Conservation (phyloP, 2,113 vertebrate genomes). For the Nothoprocta pentlandii region DNA sequence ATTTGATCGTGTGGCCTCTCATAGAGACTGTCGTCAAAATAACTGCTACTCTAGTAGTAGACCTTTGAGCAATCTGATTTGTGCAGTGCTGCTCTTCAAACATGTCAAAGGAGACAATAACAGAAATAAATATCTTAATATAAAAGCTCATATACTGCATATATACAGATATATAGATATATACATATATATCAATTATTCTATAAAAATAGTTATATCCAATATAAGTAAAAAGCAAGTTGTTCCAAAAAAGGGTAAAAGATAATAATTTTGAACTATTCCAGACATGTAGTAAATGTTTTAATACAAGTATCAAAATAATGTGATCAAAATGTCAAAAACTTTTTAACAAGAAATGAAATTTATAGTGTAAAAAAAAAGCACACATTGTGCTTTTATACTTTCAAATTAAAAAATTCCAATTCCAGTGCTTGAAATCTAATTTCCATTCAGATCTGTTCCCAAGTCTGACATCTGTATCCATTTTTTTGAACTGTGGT, state of each 20-base stretch:
- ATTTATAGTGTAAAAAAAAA: not conserved
- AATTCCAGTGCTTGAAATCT: not conserved
- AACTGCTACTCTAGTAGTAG: not conserved
- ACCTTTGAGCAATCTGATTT: not conserved
- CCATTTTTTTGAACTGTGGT: not conserved
- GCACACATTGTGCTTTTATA: not conserved
- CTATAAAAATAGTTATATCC: not conserved
- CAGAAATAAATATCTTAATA: not conserved
- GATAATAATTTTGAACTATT: not conserved
- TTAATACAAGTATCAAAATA: not conserved
- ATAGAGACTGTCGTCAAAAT: not conserved
- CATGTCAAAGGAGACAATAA: not conserved
- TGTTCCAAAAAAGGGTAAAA: not conserved
- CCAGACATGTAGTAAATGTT: not conserved
- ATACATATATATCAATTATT: not conserved
- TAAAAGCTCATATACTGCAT: accelerated
- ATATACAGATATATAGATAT: not conserved
- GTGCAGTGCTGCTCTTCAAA: not conserved
- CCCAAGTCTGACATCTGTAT: not conserved
- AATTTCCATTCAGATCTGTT: conserved; percentile 8
- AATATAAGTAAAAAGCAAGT: not conserved
- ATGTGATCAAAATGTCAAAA: not conserved
- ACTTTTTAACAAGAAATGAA: not conserved
- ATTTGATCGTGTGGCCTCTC: not conserved
- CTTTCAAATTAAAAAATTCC: not conserved